These are phyloP conservation scores for Callorhinus ursinus DNA, from an alignment of 2,113 vertebrate genomes.

Conservation along the genomic window DNA sequence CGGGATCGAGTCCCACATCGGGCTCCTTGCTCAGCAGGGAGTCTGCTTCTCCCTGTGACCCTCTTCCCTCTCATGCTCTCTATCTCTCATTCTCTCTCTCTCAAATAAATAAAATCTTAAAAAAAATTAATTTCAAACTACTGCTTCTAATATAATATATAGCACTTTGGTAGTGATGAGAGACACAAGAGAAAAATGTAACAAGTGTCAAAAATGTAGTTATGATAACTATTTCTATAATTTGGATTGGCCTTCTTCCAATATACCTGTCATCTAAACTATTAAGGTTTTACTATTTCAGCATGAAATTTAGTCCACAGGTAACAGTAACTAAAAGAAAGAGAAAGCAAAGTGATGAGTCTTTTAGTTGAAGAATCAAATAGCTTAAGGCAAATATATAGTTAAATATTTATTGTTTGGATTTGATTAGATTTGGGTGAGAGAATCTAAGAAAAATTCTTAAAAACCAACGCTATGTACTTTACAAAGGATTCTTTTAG, in stretches of 20 bases:
- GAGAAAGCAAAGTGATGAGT: neutral
- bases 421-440: neutral
- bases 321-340: neutral
- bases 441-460: neutral
- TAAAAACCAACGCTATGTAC: neutral
- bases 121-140: neutral
- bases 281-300: neutral
- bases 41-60: no score
- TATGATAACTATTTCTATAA: neutral
- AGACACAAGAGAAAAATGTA: neutral
- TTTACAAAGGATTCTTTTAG: neutral
- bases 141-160: neutral
- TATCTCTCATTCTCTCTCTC: no score
- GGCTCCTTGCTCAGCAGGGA: no score
- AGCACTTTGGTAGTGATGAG: neutral
- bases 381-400: neutral
- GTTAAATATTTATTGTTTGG: neutral
- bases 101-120: no score
- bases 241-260: neutral
- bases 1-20: no score
- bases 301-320: neutral
- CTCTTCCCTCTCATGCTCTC: no score
- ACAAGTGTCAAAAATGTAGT: neutral
- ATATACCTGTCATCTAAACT: neutral
- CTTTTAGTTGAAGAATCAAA: neutral